Base-by-base conservation (phyloP, 1,140 invertebrate species). In the Bradysia coprophila region DNA sequence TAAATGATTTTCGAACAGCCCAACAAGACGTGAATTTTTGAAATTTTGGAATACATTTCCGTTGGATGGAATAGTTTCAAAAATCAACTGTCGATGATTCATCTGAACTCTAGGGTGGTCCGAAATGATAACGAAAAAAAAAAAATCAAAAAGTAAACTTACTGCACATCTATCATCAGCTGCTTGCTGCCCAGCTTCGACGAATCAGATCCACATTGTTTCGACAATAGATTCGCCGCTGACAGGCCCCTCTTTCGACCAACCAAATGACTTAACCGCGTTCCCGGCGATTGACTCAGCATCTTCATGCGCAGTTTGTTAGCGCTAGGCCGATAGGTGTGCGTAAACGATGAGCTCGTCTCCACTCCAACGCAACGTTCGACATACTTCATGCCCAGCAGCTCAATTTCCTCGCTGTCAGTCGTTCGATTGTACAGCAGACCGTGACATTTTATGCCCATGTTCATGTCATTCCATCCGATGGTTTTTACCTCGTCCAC, bases 221-320 rank as follows among this genome's bases (percentile, higher is more conserved):
- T 16, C 19, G 34, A 38, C 11, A 16, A 16, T 38, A 60, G 41
- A 46, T 58, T 64, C 3, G 59, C 57, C 24, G 69, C 74, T 10
- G 73, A 75, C 51, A 78, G 77, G 24, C 71, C 70, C 46, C 66
- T 66, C 43, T 72, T 58, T 23, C 75, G 56, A 48, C 64, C 66
- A 2, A 74, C 71, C 40, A 78, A 62, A 50, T 78, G 73, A 52
- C 69, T 76, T 8, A 77, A 56, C 41, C 74, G 61, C 49, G 72
- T 70, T 1, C 73, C 72, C 2, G 75, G 74, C 39, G 73, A 76
- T 53, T 73, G 70, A 8, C 64, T 64, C 8, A 62, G 59, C 46
- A 57, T 63, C 44, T 63, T 61, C 45, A 62, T 61, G 2, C 62
- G 49, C 42, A 64, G 49, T 47, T 72, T 73, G 40, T 62, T 68